Conservation (phyloP, 2,797 vertebrate genomes). For the Gambelia wislizenii region DNA sequence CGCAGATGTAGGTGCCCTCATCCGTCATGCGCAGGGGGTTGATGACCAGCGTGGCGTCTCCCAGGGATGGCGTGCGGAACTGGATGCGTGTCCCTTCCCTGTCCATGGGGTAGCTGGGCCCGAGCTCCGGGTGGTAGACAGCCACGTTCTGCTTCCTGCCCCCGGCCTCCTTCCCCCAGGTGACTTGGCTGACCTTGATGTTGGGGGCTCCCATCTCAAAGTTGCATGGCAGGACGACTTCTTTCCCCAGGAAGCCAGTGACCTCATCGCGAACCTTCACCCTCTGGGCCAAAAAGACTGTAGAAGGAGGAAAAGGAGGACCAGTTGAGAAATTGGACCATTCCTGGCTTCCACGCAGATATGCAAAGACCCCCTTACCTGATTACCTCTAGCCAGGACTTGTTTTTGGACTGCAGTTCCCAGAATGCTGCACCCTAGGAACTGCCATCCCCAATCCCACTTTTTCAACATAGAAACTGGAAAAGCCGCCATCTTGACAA, state of each 20-base stretch:
- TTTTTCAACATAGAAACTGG: no score
- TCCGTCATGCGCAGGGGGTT: slow-evolving; percentile 78
- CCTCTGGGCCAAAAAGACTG: slow-evolving; percentile 79
- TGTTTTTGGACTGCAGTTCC: neutral
- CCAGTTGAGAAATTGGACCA: neutral
- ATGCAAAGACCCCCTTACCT: no score
- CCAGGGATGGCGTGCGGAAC: slow-evolving; percentile 71
- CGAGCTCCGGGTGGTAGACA: slow-evolving; percentile 81
- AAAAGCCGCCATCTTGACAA: no score
- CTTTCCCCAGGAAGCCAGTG: slow-evolving; percentile 81
- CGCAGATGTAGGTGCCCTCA: slow-evolving; percentile 88
- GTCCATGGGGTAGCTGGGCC: slow-evolving; percentile 77
- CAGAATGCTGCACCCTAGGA: no score
- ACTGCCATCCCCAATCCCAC: no score
- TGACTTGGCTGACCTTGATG: slow-evolving; percentile 85
- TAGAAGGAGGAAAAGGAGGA: neutral
- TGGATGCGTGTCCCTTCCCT: slow-evolving; percentile 72
- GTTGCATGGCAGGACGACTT: slow-evolving; percentile 82
- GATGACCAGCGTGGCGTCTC: slow-evolving; percentile 84
- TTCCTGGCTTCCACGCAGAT: neutral
- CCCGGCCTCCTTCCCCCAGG: slow-evolving; percentile 82
- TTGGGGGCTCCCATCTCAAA: slow-evolving; percentile 66
- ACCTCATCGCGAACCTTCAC: slow-evolving; percentile 85
- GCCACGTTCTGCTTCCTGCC: slow-evolving; percentile 79
- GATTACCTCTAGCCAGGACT: neutral